Evolutionary conservation across 2,113 vertebrate species (phyloP).

Genomic region (Engystomops pustulosus): DNA sequence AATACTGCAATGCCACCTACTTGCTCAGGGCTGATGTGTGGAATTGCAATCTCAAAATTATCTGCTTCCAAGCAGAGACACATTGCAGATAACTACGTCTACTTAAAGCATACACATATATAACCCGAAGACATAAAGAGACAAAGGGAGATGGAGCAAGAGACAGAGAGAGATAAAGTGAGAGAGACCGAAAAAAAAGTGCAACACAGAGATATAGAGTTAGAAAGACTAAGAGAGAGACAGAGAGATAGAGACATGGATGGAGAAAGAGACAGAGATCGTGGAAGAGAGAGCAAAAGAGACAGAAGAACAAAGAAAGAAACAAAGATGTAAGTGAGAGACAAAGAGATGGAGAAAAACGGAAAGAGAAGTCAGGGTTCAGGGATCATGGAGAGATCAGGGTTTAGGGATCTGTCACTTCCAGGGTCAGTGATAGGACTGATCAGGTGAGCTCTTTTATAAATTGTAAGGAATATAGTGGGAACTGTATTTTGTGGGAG

Average conservation of each 20-base stretch:
- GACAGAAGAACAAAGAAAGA: too few relatives aligned
- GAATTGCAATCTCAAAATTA: neutral
- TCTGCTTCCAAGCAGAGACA: neutral
- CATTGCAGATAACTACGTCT: neutral
- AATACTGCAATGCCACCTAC: conserved; percentile 22
- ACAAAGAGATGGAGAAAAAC: too few relatives aligned
- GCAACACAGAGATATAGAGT: neutral
- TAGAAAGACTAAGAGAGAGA: neutral
- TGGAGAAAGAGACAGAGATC: neutral
- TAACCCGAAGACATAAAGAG: neutral
- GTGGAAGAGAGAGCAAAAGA: too few relatives aligned
- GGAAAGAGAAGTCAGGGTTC: too few relatives aligned
- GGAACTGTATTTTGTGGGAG: too few relatives aligned
- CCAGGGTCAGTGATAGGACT: too few relatives aligned
- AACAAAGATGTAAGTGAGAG: too few relatives aligned
- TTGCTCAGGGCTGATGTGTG: neutral
- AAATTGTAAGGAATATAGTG: too few relatives aligned
- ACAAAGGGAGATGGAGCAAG: neutral
- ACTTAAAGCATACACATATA: neutral
- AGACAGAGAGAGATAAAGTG: neutral
- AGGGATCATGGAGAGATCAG: too few relatives aligned
- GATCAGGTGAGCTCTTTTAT: too few relatives aligned
- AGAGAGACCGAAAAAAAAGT: neutral
- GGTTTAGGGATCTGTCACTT: too few relatives aligned
- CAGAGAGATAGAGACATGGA: neutral